Base-by-base conservation (phyloP, 1,140 invertebrate genomes). In the Drosophila aff. region DNA sequence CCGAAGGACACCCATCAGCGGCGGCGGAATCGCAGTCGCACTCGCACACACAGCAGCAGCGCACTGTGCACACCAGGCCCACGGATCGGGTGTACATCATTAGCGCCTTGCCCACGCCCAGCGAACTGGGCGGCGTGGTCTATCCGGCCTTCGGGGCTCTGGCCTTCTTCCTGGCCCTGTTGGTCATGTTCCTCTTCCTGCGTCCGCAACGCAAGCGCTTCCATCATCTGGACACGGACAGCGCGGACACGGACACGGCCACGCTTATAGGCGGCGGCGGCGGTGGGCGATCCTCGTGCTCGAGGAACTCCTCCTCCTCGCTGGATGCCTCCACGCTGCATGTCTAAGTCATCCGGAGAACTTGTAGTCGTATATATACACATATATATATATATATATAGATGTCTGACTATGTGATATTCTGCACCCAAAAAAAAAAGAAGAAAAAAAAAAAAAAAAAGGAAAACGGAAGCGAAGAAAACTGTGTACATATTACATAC, bases 371-470 rank as follows among this genome's bases (percentile, higher is more conserved):
- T 92, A 66, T 66, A 66, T 66, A 58, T 43, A 65, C 43, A 41
- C 4, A 74, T 89, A 75, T 73, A 73, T 73, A 73, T 23, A 23
- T 21, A 41, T 8, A 74, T 89, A 75, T 74, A 74, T 73, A 73
- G 57, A 91, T 84, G 85, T 90, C 85, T 89, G 82, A 92, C 92
- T 77, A 75, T 92, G 69, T 90, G 84, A 77, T 87, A 92, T 66
- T 79, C 91, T 63, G 83, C 92, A 80, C 68, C 86, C 60, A 79
- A 79, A 77, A 79, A 67, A 78, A 69, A 76, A 76, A 60, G 76
- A 60, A 71, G 72, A 49, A 13, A 50, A 50, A 50, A 6, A 6
- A 64, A 16, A 36, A 36, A 36, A 33, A 10, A 67, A 53, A 15
- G 4, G 3, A n/a, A 72, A 73, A 38, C 69, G 31, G 23, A 66